Conservation (phyloP, 2,113 vertebrate genomes). For the Ctenomys sociabilis region DNA sequence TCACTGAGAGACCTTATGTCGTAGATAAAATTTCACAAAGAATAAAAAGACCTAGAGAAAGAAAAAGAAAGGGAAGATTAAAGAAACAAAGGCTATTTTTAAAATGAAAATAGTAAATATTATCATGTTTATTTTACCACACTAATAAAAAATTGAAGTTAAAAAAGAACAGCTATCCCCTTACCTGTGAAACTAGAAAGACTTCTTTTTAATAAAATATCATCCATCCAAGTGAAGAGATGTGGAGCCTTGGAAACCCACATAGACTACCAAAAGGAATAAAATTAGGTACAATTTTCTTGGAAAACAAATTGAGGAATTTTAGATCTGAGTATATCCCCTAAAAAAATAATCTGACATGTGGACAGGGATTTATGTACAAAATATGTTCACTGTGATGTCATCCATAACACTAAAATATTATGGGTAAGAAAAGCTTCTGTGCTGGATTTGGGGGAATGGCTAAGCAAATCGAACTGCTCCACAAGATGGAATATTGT, state of each 20-base stretch:
- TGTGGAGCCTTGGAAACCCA: background rate
- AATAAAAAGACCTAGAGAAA: background rate
- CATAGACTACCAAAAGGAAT: background rate
- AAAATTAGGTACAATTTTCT: background rate
- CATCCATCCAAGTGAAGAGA: background rate
- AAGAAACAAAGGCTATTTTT: background rate
- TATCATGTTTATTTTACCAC: background rate
- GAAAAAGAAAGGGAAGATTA: background rate
- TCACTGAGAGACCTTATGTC: background rate
- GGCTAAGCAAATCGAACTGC: constrained; percentile 61
- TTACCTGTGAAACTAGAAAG: background rate
- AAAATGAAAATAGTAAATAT: background rate
- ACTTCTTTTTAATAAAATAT: background rate
- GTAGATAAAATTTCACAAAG: constrained; percentile 3
- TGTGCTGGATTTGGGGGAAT: constrained; percentile 34
- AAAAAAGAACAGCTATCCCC: background rate
- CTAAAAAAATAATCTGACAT: constrained; percentile 59
- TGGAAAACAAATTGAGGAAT: constrained; percentile 33
- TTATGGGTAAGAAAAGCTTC: constrained; percentile 3
- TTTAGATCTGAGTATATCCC: background rate
- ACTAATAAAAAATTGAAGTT: background rate
- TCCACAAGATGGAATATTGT: constrained; percentile 50
- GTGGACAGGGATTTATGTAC: constrained; percentile 56
- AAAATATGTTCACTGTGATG: constrained; percentile 24
- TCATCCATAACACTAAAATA: constrained; percentile 67